Percentiles rank a stretch among this genome's conserved stretches.
Conservation (phyloP, 2,888 invertebrate genomes). For the Gibbula magus region DNA sequence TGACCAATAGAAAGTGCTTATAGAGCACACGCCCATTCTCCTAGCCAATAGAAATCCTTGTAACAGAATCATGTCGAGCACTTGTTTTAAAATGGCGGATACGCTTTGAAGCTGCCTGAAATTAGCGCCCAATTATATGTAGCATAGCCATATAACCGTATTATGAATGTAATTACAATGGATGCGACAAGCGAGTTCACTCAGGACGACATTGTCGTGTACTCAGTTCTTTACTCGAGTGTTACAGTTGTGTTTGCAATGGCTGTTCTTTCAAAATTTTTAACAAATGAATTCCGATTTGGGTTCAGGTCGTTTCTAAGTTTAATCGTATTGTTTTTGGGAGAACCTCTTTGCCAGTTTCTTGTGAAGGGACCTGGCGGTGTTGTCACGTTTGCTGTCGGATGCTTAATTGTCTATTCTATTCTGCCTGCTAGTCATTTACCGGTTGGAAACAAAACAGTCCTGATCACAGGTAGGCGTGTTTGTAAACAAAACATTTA, state of each 20-base stretch:
- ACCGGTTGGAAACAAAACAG: constrained; percentile 68
- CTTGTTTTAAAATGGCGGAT: constrained; percentile 31
- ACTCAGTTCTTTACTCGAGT: constrained; percentile 70
- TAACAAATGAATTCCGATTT: constrained; percentile 72
- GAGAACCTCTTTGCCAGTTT: constrained; percentile 73
- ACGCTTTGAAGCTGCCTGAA: background rate
- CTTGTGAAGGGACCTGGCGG: constrained; percentile 71
- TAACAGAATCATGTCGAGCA: background rate
- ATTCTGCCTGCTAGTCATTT: constrained; percentile 71
- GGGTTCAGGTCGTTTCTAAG: constrained; percentile 71
- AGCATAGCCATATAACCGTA: too few relatives aligned
- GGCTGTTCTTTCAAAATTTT: constrained; percentile 73
- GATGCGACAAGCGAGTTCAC: constrained; percentile 32
- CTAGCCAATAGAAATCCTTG: constrained; percentile 23
- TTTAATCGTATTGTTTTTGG: constrained; percentile 69
- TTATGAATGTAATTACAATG: constrained; percentile 16
- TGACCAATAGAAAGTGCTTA: constrained; percentile 1
- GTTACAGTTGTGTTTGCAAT: constrained; percentile 72
- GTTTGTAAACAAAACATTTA: background rate
- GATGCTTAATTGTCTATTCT: constrained; percentile 70
- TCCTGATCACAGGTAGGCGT: constrained; percentile 70
- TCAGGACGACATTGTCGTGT: constrained; percentile 68
- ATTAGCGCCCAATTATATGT: background rate
- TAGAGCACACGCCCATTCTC: background rate
- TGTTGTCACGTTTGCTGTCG: constrained; percentile 66